phyloP scores from a whole-genome alignment of 1,140 invertebrate genomes.

The Mamestra configurata region DNA sequence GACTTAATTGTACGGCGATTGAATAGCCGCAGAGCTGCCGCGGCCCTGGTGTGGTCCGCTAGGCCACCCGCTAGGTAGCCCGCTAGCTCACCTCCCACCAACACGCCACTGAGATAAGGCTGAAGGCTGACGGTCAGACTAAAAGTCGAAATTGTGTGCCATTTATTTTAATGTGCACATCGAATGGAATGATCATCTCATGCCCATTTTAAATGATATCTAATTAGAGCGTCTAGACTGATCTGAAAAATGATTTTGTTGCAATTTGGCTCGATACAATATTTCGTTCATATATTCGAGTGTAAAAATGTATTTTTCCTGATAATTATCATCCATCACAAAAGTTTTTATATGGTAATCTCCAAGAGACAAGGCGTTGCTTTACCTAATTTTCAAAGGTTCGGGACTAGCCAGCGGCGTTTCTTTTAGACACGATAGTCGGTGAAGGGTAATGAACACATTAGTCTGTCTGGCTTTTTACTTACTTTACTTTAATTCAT shows the following conservation, averaged over 20 bases:
- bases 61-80: neutral
- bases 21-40: neutral
- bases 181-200: no score
- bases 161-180: neutral
- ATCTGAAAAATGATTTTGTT: neutral
- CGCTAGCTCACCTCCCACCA: neutral
- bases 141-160: neutral
- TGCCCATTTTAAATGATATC: neutral
- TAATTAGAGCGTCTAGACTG: neutral
- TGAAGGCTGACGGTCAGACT: neutral
- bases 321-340: no score
- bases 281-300: no score
- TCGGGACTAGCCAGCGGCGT: neutral
- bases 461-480: slow-evolving; percentile 31
- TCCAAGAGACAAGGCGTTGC: neutral
- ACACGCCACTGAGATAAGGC: neutral
- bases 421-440: neutral
- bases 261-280: no score
- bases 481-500: no score
- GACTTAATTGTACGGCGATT: slow-evolving; percentile 22
- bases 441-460: slow-evolving; percentile 14
- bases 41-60: neutral
- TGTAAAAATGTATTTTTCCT: no score
- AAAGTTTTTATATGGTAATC: no score
- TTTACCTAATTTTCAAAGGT: neutral